phyloP scores from a whole-genome alignment of 2,888 invertebrate genomes.

The Auanema freiburgensis region DNA sequence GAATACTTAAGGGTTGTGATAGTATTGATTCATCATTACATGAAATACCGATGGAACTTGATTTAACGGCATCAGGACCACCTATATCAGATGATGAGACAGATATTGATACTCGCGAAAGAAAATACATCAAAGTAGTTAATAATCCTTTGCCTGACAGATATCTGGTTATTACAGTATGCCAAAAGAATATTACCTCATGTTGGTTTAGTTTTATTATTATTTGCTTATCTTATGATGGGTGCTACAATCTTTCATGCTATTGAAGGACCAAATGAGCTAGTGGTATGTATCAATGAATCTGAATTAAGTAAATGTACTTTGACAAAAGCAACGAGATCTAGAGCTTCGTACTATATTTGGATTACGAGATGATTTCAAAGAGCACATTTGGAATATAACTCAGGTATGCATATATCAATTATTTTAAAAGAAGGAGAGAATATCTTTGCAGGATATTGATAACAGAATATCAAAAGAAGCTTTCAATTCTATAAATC shows the following conservation, averaged over 20 bases:
- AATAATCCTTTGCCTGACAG: no score
- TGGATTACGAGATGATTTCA: constrained; percentile 55
- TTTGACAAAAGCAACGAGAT: constrained; percentile 52
- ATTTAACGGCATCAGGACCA: constrained; percentile 51
- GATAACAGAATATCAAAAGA: constrained; percentile 60
- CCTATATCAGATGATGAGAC: constrained; percentile 53
- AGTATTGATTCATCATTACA: constrained; percentile 42
- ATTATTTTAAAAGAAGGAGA: constrained; percentile 60
- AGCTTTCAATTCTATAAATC: constrained; percentile 59
- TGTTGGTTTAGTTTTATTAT: constrained; percentile 61
- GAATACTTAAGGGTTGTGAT: constrained; percentile 37
- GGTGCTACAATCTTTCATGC: constrained; percentile 63
- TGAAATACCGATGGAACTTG: constrained; percentile 59
- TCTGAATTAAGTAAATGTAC: no score
- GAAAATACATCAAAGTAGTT: constrained; percentile 43
- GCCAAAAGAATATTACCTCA: constrained; percentile 62
- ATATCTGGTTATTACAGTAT: constrained; percentile 40
- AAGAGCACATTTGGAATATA: constrained; percentile 63
- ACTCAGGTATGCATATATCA: constrained; percentile 45
- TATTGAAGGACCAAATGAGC: constrained; percentile 58
- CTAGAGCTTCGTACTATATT: constrained; percentile 55
- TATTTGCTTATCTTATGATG: constrained; percentile 57
- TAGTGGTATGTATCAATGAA: constrained; percentile 41
- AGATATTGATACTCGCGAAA: constrained; percentile 39
- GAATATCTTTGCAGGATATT: constrained; percentile 26